phyloP scores from a whole-genome alignment of 2,888 invertebrate genomes.

The Cheilosia impressa region DNA sequence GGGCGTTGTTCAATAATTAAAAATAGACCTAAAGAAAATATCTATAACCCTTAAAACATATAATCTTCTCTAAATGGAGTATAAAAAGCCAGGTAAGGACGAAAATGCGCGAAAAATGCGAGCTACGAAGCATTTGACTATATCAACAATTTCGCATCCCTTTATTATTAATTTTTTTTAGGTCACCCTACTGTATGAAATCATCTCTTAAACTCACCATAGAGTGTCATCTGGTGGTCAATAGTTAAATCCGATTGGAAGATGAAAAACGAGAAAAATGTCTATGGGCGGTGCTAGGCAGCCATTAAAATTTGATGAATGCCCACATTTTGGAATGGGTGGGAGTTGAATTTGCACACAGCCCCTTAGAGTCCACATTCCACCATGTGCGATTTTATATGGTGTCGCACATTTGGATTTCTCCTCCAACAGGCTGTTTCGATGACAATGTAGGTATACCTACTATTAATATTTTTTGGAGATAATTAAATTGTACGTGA shows the following conservation, averaged over 20 bases:
- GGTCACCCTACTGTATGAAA: slow-evolving; percentile 12
- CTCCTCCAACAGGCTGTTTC: neutral
- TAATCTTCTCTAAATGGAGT: no score
- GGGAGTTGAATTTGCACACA: slow-evolving; percentile 59
- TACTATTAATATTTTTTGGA: no score
- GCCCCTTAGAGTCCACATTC: slow-evolving; percentile 66
- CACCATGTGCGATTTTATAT: slow-evolving; percentile 70
- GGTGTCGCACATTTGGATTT: neutral
- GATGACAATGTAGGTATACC: no score
- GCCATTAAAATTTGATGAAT: slow-evolving; percentile 79
- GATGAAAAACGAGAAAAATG: slow-evolving; percentile 54
- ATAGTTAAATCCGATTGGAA: neutral
- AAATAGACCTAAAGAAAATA: no score
- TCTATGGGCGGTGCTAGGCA: slow-evolving; percentile 77
- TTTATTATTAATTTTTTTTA: neutral
- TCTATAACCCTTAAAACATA: no score
- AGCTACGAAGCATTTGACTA: no score
- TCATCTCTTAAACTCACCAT: neutral
- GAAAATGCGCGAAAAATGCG: no score
- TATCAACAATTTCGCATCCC: no score
- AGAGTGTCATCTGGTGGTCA: slow-evolving; percentile 51
- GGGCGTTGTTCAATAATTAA: no score
- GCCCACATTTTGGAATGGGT: slow-evolving; percentile 66
- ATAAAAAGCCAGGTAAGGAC: no score
- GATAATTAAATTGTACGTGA: no score